Base-by-base conservation (phyloP, 1,140 invertebrate genomes). In the Gryllus bimaculatus region DNA sequence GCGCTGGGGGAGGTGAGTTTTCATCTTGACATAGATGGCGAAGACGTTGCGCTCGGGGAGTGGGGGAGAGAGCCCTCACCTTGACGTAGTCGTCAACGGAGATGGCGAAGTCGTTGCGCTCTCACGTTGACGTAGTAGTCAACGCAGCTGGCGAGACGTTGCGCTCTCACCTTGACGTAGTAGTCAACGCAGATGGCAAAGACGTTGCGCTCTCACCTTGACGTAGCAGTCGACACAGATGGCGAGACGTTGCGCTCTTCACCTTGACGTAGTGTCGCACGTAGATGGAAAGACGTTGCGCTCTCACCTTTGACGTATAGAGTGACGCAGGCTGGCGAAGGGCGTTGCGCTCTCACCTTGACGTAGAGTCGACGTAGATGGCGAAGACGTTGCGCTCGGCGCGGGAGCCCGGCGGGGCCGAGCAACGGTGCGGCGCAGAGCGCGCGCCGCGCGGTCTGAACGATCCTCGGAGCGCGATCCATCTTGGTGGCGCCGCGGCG, bases 141-240 rank as follows among this genome's bases (percentile, higher is more conserved):
- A 48, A 92, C 94, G 15, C 90, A 89, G 73, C 91, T 93, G 85
- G 92, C 92, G 75, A 91, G 89, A 39, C 54, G 54, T 66, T 2
- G 26, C 26, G 54, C 18, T 3, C 54, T 66, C 18, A 66, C 92
- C 90, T 96, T 95, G 0, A 95, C 94, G 82, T 96, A 96, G 84
- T 96, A 96, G 0, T 93, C 94, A 8, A 96, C 94, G 84, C 95
- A 95, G 81, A 96, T 96, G 77, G 94, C 94, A 83, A 95, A 96
- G 3, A 95, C 93, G 83, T 95, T 95, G 78, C 94, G 88, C 78
- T 94, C 93, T 78, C 93, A 93, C 85, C 8, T 92, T 93, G 80
- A 94, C 93, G 93, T 92, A 95, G 84, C 93, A 93, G 85, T 93
- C 94, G 49, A 92, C 94, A 13, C 90, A 89, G 73, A 91, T 93